These are phyloP conservation scores for Propithecus coquereli DNA, from an alignment of 2,113 vertebrate species.

Conservation along the genomic window DNA sequence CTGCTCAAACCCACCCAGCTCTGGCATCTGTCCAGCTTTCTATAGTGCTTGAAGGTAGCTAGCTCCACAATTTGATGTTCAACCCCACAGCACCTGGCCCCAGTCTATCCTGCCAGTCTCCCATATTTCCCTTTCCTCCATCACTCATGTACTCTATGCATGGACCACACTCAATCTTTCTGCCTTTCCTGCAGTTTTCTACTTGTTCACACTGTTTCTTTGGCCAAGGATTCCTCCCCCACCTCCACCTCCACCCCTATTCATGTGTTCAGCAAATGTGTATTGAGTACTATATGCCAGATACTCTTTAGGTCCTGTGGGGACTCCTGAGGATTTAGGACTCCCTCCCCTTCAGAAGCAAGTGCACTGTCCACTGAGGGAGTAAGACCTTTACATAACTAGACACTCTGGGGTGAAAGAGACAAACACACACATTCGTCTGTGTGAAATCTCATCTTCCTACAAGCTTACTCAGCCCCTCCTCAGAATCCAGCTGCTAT, in stretches of 20 bases:
- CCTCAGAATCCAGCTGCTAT: neutral
- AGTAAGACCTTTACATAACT: neutral
- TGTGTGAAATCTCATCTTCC: neutral
- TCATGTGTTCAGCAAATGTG: neutral
- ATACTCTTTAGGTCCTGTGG: neutral
- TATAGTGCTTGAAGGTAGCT: neutral
- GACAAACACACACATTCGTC: neutral
- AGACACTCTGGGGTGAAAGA: neutral
- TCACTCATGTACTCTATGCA: neutral
- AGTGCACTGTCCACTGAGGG: neutral
- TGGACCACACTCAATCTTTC: neutral
- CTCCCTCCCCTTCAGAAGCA: neutral
- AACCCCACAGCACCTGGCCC: neutral
- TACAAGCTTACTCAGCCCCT: neutral
- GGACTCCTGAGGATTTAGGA: neutral
- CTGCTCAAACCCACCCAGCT: neutral
- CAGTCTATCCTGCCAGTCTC: neutral
- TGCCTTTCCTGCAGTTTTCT: neutral
- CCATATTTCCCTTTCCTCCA: neutral
- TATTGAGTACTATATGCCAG: neutral
- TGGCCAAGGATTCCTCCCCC: neutral
- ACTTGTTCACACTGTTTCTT: neutral
- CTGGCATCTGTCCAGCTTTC: neutral
- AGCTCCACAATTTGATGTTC: neutral
- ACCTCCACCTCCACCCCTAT: neutral